Percentiles rank a stretch among this genome's conserved stretches.
phyloP scores from a whole-genome alignment of 2,797 vertebrate species.

The Falco naumanni region DNA sequence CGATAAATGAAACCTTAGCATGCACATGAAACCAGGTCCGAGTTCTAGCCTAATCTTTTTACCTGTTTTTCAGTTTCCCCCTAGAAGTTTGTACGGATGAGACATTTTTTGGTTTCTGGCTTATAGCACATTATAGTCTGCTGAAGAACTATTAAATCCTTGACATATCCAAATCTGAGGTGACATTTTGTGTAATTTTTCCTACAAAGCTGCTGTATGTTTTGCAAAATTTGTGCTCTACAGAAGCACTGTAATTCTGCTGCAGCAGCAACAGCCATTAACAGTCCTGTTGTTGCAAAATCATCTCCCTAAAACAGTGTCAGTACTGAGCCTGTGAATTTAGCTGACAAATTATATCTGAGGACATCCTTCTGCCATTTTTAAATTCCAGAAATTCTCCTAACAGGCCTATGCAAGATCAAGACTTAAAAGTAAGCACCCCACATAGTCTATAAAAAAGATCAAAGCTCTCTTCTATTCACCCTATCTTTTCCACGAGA shows the following conservation, averaged over 20 bases:
- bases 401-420: neutral
- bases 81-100: neutral
- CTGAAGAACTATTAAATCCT: neutral
- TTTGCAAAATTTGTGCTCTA: neutral
- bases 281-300: neutral
- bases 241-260: neutral
- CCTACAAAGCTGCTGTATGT: neutral
- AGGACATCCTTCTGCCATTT: neutral
- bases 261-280: neutral
- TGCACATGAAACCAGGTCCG: neutral
- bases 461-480: neutral
- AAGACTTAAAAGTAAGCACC: neutral
- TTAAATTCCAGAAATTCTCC: conserved; percentile 31
- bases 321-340: neutral
- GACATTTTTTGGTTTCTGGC: neutral
- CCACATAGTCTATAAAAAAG: neutral
- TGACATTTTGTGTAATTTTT: neutral
- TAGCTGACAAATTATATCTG: neutral
- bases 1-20: neutral
- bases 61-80: neutral
- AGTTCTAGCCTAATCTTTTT: neutral
- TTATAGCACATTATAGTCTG: neutral
- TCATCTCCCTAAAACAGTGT: neutral
- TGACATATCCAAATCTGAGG: neutral
- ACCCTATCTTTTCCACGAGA: neutral